Evolutionary conservation across 2,797 vertebrate species (phyloP).

Genomic region (Amphiprion clarkii): DNA sequence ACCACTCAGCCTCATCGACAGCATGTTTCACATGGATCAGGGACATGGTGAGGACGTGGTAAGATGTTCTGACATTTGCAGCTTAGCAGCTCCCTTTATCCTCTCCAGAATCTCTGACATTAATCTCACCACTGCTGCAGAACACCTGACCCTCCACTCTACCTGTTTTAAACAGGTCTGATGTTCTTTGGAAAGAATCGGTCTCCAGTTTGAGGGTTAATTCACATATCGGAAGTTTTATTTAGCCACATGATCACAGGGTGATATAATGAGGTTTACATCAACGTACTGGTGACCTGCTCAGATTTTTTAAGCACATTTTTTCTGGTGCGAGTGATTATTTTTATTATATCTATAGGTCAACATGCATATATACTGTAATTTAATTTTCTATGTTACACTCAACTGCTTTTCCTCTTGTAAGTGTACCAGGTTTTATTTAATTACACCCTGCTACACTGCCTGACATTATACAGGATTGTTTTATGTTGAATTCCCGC

Average conservation of each 20-base stretch:
- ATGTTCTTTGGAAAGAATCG: slow-evolving; percentile 14
- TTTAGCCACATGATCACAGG: slow-evolving; percentile 58
- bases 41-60: slow-evolving; percentile 42
- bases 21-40: slow-evolving; percentile 54
- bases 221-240: slow-evolving; percentile 46
- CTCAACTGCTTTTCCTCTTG: slow-evolving; percentile 58
- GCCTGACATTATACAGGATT: slow-evolving; percentile 52
- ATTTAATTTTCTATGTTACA: slow-evolving; percentile 70
- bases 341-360: slow-evolving; percentile 63
- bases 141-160: slow-evolving; percentile 27
- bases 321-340: slow-evolving; percentile 62
- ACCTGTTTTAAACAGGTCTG: background rate
- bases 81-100: slow-evolving; percentile 31
- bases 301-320: slow-evolving; percentile 56
- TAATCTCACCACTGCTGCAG: slow-evolving; percentile 23
- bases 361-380: slow-evolving; percentile 64
- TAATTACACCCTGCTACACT: slow-evolving; percentile 44
- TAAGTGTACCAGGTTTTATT: slow-evolving; percentile 63
- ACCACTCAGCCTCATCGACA: slow-evolving; percentile 51
- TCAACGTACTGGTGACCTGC: slow-evolving; percentile 52
- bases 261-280: slow-evolving; percentile 59
- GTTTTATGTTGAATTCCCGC: slow-evolving; percentile 45
- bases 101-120: slow-evolving; percentile 34
- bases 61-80: slow-evolving; percentile 49
- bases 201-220: slow-evolving; percentile 9